Conservation (phyloP, 2,113 vertebrate genomes). For the Thalassoma bifasciatum region DNA sequence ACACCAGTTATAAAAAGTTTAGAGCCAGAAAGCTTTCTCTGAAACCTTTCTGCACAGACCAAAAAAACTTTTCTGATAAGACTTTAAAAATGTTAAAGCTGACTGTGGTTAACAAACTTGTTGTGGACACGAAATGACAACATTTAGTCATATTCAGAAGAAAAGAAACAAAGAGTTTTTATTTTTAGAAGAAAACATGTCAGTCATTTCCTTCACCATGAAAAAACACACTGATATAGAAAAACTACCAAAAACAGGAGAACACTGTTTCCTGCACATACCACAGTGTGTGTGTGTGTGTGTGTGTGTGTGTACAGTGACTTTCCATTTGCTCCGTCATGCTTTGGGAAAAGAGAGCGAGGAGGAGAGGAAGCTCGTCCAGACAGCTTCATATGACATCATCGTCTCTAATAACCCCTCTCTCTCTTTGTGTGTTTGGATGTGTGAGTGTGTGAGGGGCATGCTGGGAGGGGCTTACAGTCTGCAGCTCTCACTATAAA, state of each 20-base stretch:
- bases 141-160: too few relatives aligned
- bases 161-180: too few relatives aligned
- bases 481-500: constrained; percentile 61
- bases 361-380: constrained; percentile 61
- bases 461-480: constrained; percentile 24
- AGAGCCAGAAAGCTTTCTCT: too few relatives aligned
- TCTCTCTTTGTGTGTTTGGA: constrained; percentile 20
- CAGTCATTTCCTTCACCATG: neutral
- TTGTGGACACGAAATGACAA: too few relatives aligned
- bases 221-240: neutral
- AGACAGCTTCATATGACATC: constrained; percentile 80
- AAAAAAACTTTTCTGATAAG: too few relatives aligned
- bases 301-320: constrained; percentile 8
- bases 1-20: too few relatives aligned
- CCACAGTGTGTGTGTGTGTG: neutral
- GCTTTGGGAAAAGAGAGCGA: constrained; percentile 1
- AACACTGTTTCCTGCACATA: neutral
- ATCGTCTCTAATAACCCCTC: constrained; percentile 58
- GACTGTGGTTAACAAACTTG: too few relatives aligned
- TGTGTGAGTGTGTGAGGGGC: constrained; percentile 13
- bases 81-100: too few relatives aligned
- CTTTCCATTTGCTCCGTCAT: constrained; percentile 50
- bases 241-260: too few relatives aligned
- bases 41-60: too few relatives aligned
- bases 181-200: neutral